These are phyloP conservation scores for Sarotherodon lohbergeri DNA, from an alignment of 2,113 vertebrate genomes.

Conservation along the genomic window DNA sequence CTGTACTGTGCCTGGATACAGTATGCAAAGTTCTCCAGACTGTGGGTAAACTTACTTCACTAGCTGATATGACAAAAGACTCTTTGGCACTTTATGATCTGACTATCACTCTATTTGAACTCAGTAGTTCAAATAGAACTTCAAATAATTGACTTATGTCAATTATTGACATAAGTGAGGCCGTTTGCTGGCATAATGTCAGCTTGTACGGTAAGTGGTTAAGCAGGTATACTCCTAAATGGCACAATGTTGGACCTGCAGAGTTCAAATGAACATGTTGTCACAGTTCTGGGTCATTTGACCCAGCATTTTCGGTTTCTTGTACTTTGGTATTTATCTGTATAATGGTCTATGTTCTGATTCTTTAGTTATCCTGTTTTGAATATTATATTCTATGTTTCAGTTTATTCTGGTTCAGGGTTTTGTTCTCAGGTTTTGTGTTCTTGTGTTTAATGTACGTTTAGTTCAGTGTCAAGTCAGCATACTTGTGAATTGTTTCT, in stretches of 20 bases:
- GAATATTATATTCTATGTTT: neutral
- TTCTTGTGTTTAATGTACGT: neutral
- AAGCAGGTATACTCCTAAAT: neutral
- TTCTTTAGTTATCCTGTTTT: neutral
- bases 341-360: neutral
- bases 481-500: neutral
- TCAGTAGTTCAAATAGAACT: too few relatives aligned
- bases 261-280: neutral
- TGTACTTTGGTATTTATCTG: neutral
- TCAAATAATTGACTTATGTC: too few relatives aligned
- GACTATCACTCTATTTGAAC: neutral
- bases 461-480: neutral
- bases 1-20: neutral
- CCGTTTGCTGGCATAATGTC: neutral
- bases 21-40: neutral
- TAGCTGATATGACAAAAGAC: neutral
- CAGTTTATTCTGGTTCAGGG: neutral
- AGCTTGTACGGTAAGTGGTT: neutral
- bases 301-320: neutral
- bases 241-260: neutral
- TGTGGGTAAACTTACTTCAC: neutral
- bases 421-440: neutral
- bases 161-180: neutral
- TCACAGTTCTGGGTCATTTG: neutral
- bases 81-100: neutral